phyloP scores from a whole-genome alignment of 2,888 invertebrate genomes.

The Drosophila atripex region DNA sequence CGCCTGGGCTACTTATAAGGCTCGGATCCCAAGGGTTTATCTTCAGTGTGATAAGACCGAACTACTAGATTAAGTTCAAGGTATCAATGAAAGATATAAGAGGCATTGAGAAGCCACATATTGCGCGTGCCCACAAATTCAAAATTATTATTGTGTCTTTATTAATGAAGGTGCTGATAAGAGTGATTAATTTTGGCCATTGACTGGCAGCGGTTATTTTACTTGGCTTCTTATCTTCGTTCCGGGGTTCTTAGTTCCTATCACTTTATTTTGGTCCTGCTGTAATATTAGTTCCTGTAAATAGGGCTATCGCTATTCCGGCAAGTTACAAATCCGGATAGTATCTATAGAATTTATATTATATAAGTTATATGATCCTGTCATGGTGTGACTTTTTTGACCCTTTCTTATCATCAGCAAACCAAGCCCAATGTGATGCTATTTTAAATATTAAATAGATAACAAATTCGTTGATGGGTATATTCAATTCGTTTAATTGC shows the following conservation, averaged over 20 bases:
- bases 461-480: neutral
- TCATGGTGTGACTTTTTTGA: neutral
- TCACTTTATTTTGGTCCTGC: neutral
- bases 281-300: neutral
- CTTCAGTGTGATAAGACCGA: slow-evolving; percentile 26
- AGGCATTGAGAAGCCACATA: slow-evolving; percentile 1
- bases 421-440: neutral
- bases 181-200: slow-evolving; percentile 21
- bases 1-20: slow-evolving; percentile 40
- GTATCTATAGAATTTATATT: neutral
- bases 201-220: slow-evolving; percentile 14
- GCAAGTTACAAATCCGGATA: neutral
- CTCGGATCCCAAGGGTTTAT: slow-evolving; percentile 23
- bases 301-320: neutral
- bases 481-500: neutral
- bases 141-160: neutral
- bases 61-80: slow-evolving; percentile 38
- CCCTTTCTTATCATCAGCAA: neutral
- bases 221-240: slow-evolving; percentile 12
- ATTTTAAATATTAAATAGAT: neutral
- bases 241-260: neutral
- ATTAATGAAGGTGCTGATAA: slow-evolving; percentile 18
- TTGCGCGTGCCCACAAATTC: neutral
- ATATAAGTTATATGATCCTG: neutral
- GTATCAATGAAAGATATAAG: slow-evolving; percentile 44